phyloP scores from a whole-genome alignment of 2,888 invertebrate species.

The Spodoptera exigua region DNA sequence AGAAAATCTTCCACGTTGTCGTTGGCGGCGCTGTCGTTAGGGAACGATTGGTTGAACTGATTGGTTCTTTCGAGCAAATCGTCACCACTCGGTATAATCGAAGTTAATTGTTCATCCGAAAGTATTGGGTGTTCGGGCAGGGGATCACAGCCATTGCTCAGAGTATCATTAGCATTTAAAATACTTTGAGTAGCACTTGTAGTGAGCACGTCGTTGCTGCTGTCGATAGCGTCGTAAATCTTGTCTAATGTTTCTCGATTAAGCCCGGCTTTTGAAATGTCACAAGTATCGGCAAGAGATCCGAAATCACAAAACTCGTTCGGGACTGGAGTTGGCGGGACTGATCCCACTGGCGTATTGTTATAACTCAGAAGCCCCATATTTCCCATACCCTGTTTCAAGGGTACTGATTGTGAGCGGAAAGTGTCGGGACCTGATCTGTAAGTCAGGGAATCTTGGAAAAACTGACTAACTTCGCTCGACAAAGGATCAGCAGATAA shows the following conservation, averaged over 20 bases:
- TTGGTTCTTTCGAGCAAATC: constrained; percentile 74
- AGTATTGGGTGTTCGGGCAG: constrained; percentile 79
- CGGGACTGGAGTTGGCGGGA: constrained; percentile 92
- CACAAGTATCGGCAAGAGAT: constrained; percentile 89
- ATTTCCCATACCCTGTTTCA: constrained; percentile 89
- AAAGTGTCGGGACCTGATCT: constrained; percentile 82
- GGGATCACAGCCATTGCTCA: constrained; percentile 81
- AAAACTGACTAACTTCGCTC: constrained; percentile 90
- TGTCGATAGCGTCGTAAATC: constrained; percentile 91
- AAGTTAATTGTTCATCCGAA: constrained; percentile 78
- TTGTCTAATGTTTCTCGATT: constrained; percentile 91
- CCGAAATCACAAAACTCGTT: constrained; percentile 93
- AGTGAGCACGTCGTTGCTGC: constrained; percentile 83
- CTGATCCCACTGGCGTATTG: constrained; percentile 90
- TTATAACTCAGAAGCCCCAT: constrained; percentile 80
- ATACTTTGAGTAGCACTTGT: constrained; percentile 71
- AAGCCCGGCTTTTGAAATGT: constrained; percentile 84
- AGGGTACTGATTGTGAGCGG: constrained; percentile 94
- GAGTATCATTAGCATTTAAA: constrained; percentile 71
- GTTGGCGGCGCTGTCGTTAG: constrained; percentile 67
- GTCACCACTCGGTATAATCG: constrained; percentile 80
- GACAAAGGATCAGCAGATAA: constrained; percentile 86
- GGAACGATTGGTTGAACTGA: constrained; percentile 77
- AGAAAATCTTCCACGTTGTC: constrained; percentile 84
- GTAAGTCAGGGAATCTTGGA: constrained; percentile 86